Evolutionary conservation across 2,888 invertebrate genomes (phyloP).

Genomic region (Philereme transversata): DNA sequence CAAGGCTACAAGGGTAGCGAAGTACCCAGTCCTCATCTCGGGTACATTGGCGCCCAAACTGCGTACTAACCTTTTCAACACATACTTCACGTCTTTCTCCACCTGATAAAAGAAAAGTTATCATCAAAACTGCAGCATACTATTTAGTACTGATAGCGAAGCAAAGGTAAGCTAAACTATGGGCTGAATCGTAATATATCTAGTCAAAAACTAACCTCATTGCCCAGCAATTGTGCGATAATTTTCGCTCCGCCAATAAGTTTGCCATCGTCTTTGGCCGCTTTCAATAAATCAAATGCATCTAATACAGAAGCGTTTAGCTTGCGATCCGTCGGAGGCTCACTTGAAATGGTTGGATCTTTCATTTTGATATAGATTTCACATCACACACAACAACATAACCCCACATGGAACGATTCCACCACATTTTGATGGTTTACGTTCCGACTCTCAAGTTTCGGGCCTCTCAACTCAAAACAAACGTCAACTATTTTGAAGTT

Average conservation of each 20-base stretch:
- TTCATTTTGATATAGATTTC: constrained; percentile 56
- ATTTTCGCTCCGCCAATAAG: constrained; percentile 72
- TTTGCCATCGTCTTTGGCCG: constrained; percentile 65
- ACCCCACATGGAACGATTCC: constrained; percentile 50
- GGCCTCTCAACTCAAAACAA: background rate
- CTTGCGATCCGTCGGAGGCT: constrained; percentile 49
- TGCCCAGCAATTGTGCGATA: constrained; percentile 63
- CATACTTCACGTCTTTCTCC: constrained; percentile 86
- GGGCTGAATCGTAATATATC: constrained; percentile 7
- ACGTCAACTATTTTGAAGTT: constrained; percentile 4
- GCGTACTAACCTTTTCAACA: constrained; percentile 87
- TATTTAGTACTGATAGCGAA: constrained; percentile 1
- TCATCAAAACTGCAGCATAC: constrained; percentile 7
- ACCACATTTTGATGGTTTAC: constrained; percentile 23
- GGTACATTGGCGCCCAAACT: constrained; percentile 88
- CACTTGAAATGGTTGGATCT: constrained; percentile 51
- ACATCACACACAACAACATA: constrained; percentile 38
- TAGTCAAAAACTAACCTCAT: constrained; percentile 64
- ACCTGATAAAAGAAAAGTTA: constrained; percentile 72
- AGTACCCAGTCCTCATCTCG: constrained; percentile 87
- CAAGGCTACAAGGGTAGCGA: constrained; percentile 86
- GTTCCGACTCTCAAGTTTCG: background rate
- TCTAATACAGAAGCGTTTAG: constrained; percentile 69
- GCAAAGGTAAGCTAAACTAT: background rate
- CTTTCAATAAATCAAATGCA: constrained; percentile 71